Base-by-base conservation (phyloP, 2,888 invertebrate species). In the Drosophila dives region DNA sequence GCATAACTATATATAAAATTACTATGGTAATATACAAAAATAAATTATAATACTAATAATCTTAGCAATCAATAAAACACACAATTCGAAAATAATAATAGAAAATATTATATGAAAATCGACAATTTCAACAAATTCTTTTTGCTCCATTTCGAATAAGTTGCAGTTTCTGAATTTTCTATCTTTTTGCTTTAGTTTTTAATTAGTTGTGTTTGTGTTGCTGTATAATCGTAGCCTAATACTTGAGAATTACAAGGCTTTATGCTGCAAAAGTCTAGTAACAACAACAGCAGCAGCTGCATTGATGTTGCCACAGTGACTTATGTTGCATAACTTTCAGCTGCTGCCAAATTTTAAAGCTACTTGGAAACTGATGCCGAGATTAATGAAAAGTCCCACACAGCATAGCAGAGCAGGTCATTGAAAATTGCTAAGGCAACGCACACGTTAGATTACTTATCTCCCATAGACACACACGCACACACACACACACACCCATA, bases 371-470 rank as follows among this genome's bases (percentile, higher is more conserved):
- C 58, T 50, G 32, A 10, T 53, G 33, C 32, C 54, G 29, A 26
- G 70, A 61, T 80, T 86, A 88, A 83, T 86, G 72, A 86, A 88
- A 85, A 83, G 62, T 65, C 64, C 11, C 54, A 49, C 48, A 61
- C 45, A 61, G 15, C 64, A 60, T 62, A 65, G 23, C 53, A 10
- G 17, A 58, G 70, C 68, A 60, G 80, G 85, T 77, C 80, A 83
- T 84, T 86, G 77, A 65, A 83, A 77, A 77, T 81, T 83, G 64
- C 76, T 78, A 77, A 71, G 69, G 64, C 66, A 74, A 54, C 62
- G 51, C 63, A 74, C 53, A 71, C 75, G 75, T 71, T 61, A 56
- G 54, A 62, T 54, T 36, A 17, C 17, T 17, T 15, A 40, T 32
- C 42, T 17, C 20, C n/a, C 50, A 55, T 20, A 26, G 53, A 8